These are phyloP conservation scores for Synergus gifuensis DNA, from an alignment of 2,888 invertebrate genomes.

Conservation along the genomic window DNA sequence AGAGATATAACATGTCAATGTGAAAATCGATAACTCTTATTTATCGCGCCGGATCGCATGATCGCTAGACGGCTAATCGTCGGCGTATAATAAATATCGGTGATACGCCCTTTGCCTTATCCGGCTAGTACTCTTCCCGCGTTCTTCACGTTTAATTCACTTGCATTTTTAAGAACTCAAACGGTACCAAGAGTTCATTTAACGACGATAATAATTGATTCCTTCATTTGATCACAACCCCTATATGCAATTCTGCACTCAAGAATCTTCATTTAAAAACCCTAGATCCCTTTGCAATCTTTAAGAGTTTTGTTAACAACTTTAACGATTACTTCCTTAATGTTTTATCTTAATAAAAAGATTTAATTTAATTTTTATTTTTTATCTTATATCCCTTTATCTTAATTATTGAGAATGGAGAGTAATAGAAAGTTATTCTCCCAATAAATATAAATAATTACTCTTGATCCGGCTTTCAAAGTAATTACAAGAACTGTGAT, in stretches of 20 bases:
- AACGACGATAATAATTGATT: background rate
- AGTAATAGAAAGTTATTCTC: background rate
- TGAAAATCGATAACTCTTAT: conserved; percentile 45
- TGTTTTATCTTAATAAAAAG: no score
- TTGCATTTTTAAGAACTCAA: background rate
- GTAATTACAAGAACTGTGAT: background rate
- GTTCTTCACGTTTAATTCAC: conserved; percentile 27
- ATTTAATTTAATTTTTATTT: no score
- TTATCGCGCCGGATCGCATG: conserved; percentile 51
- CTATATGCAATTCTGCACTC: no score
- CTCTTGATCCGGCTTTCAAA: background rate
- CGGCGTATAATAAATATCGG: conserved; percentile 54
- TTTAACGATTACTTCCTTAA: background rate
- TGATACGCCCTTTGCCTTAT: conserved; percentile 46
- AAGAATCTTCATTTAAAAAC: background rate
- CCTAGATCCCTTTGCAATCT: background rate
- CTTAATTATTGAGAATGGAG: background rate
- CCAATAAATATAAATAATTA: conserved; percentile 2
- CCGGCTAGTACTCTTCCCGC: conserved; percentile 33
- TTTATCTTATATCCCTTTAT: no score
- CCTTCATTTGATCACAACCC: background rate
- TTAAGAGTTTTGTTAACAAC: background rate
- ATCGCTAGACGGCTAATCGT: conserved; percentile 51
- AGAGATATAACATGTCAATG: conserved; percentile 44
- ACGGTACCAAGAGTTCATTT: background rate